These are phyloP conservation scores for Nycticorax nycticorax DNA, from an alignment of 2,113 vertebrate species.

Conservation along the genomic window DNA sequence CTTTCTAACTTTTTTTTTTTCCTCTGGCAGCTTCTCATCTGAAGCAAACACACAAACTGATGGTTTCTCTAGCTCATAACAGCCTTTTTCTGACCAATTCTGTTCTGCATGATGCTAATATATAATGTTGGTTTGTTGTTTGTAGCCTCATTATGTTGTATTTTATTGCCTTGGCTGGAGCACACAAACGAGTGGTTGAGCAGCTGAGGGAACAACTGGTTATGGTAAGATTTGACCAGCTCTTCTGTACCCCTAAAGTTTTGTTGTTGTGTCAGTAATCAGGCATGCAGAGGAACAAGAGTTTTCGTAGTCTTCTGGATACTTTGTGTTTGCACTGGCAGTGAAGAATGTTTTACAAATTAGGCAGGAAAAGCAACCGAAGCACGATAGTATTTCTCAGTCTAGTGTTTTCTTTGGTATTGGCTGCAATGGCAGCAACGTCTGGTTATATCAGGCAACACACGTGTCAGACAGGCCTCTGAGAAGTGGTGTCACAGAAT, in stretches of 20 bases:
- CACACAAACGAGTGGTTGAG: slow-evolving; percentile 86
- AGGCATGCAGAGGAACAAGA: neutral
- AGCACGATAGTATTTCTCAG: neutral
- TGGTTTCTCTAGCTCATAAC: neutral
- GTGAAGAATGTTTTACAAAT: neutral
- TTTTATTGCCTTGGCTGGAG: slow-evolving; percentile 88
- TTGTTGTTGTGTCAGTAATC: neutral
- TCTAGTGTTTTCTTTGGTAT: neutral
- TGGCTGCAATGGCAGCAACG: neutral
- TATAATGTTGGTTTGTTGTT: neutral
- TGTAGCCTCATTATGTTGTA: slow-evolving; percentile 92
- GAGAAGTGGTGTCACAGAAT: neutral
- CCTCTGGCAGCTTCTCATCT: neutral
- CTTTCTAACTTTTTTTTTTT: neutral
- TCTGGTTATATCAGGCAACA: neutral
- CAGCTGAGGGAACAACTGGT: slow-evolving; percentile 89
- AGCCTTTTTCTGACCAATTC: neutral
- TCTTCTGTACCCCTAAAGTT: neutral
- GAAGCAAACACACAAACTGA: neutral
- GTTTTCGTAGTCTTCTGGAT: neutral
- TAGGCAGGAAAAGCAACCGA: neutral
- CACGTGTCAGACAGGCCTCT: neutral
- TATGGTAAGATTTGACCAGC: slow-evolving; percentile 79
- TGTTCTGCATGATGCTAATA: neutral
- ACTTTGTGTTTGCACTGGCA: neutral